phyloP scores from a whole-genome alignment of 37 sponge, comb jelly and placozoan species.

The Petrosia ficiformis region DNA sequence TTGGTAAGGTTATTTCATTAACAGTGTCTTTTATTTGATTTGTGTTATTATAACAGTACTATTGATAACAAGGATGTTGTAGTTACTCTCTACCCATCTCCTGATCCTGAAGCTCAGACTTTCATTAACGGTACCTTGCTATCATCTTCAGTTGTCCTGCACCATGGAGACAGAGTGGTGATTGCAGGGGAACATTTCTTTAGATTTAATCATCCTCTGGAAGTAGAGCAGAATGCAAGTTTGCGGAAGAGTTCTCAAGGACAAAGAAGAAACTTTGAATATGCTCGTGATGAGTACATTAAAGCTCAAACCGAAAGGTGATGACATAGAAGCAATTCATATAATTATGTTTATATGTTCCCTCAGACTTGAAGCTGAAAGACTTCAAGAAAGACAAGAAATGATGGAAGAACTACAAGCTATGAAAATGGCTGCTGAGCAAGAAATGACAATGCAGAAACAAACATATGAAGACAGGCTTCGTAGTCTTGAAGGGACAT shows the following conservation, averaged over 20 bases:
- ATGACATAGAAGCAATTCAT: not conserved
- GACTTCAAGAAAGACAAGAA: conserved; percentile 58
- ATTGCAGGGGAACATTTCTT: conserved; percentile 86
- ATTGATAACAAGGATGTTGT: not conserved
- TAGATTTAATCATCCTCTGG: conserved; percentile 79
- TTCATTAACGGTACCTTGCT: conserved; percentile 76
- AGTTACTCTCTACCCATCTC: conserved; percentile 30
- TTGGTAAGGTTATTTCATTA: conserved; percentile 48
- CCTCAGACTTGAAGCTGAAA: conserved; percentile 68
- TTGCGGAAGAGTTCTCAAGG: not conserved
- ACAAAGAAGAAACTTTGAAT: conserved; percentile 58
- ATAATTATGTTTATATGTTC: not conserved
- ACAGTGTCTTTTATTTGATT: too few relatives aligned
- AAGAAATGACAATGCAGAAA: conserved; percentile 39
- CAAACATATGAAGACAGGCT: conserved; percentile 26
- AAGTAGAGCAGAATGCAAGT: conserved; percentile 33
- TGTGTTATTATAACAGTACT: conserved; percentile 2
- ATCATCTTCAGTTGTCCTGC: conserved; percentile 28
- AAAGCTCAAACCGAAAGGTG: conserved; percentile 66
- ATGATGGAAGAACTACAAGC: conserved; percentile 67
- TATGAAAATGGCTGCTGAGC: conserved; percentile 38
- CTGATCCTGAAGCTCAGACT: conserved; percentile 57
- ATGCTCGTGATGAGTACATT: conserved; percentile 76
- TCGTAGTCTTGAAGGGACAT: not conserved
- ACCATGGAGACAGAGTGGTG: conserved; percentile 86